phyloP scores from a whole-genome alignment of 2,797 vertebrate genomes.

The Pteronotus mesoamericanus region DNA sequence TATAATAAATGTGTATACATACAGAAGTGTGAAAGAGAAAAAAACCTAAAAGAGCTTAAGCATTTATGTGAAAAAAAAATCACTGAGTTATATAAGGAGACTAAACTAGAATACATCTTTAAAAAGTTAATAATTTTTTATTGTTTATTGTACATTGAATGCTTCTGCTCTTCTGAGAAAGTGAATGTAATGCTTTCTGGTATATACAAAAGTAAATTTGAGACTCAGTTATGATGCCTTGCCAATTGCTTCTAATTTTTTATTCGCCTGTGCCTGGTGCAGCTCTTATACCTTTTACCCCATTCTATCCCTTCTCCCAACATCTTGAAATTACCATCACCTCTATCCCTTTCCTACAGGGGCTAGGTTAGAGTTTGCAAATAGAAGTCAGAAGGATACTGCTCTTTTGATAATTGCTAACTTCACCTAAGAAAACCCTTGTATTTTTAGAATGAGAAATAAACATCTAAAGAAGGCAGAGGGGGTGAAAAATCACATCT shows the following conservation, averaged over 20 bases:
- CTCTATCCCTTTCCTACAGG: accelerated
- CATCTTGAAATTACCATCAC: background rate
- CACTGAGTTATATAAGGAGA: background rate
- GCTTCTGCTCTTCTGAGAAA: background rate
- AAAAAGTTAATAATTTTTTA: background rate
- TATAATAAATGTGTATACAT: background rate
- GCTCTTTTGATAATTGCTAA: background rate
- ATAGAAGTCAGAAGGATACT: background rate
- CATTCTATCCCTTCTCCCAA: background rate
- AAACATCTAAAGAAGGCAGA: background rate
- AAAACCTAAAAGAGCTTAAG: background rate
- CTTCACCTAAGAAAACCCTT: background rate
- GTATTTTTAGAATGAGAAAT: background rate
- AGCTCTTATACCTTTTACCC: background rate
- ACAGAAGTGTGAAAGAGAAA: background rate
- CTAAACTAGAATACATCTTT: background rate
- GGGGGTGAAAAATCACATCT: background rate
- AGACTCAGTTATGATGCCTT: background rate
- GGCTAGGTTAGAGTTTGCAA: background rate
- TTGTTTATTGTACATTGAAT: background rate
- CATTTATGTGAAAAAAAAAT: background rate
- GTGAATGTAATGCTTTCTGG: background rate
- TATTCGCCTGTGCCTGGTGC: background rate
- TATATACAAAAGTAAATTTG: background rate
- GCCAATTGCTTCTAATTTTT: background rate